phyloP scores from a whole-genome alignment of 2,888 invertebrate species.

The Drosophila phalerata region DNA sequence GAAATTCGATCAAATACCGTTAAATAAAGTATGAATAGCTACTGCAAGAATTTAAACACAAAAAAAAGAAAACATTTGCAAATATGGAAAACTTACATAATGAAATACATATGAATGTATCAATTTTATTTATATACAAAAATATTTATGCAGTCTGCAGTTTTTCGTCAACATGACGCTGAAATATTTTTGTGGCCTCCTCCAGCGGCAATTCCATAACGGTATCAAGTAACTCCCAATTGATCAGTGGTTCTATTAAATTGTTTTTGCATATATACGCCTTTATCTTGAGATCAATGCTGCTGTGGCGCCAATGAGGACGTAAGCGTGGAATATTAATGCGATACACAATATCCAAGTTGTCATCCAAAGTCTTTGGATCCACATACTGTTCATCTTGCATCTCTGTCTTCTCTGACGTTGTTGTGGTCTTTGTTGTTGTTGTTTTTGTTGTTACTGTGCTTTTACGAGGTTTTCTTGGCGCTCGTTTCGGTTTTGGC shows the following conservation, averaged over 20 bases:
- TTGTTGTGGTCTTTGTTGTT: no score
- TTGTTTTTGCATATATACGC: conserved; percentile 21
- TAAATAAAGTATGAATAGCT: conserved; percentile 5
- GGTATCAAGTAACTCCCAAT: conserved; percentile 40
- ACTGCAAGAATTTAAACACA: not conserved
- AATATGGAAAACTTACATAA: no score
- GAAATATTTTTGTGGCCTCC: conserved; percentile 11
- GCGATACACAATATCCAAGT: conserved; percentile 13
- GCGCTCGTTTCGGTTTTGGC: not conserved
- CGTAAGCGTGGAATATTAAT: conserved; percentile 19
- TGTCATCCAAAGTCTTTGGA: conserved; percentile 12
- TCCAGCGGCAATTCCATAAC: conserved; percentile 30
- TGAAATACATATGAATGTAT: no score
- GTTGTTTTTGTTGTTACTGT: not conserved
- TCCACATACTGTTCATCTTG: conserved; percentile 2
- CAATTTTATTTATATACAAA: no score
- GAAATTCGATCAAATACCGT: conserved; percentile 39
- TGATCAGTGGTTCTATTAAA: conserved; percentile 28
- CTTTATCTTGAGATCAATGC: conserved; percentile 19
- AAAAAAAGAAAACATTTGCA: no score
- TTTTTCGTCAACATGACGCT: not conserved
- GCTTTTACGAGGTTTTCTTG: not conserved
- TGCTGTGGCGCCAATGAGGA: conserved; percentile 22
- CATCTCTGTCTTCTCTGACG: not conserved
- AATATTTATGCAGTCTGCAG: not conserved